A percentile compares a stretch with the other conserved stretches of the same genome.
phyloP scores from a whole-genome alignment of 2,113 vertebrate genomes.

The Rhinolophus sinicus region DNA sequence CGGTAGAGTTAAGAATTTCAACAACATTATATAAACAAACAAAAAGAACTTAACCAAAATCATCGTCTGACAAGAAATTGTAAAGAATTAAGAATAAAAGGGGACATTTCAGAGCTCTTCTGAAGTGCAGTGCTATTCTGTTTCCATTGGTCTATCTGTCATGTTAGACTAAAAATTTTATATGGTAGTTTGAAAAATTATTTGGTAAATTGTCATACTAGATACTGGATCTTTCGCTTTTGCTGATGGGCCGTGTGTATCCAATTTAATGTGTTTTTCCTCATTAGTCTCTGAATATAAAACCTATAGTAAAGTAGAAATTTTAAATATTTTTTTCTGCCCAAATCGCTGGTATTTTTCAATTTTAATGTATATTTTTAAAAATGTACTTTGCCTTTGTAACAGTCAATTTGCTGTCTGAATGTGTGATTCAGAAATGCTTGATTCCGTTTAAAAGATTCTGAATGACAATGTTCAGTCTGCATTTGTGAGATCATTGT shows the following conservation, averaged over 20 bases:
- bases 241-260: neutral
- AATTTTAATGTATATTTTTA: neutral
- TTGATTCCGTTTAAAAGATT: neutral
- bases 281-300: neutral
- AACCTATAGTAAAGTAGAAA: neutral
- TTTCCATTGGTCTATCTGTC: neutral
- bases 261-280: constrained; percentile 17
- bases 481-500: neutral
- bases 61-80: neutral
- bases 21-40: neutral
- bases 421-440: constrained; percentile 24
- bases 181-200: constrained; percentile 49
- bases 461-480: neutral
- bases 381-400: neutral
- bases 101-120: neutral
- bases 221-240: neutral
- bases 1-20: neutral
- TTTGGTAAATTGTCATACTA: neutral
- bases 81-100: constrained; percentile 14
- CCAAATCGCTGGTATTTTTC: neutral
- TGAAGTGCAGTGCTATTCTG: neutral
- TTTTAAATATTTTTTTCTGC: neutral
- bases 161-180: neutral
- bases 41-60: neutral
- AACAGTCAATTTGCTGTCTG: constrained; percentile 5